phyloP scores from a whole-genome alignment of 35 echinoderm and acorn worm species.

The Lytechinus variegatus region DNA sequence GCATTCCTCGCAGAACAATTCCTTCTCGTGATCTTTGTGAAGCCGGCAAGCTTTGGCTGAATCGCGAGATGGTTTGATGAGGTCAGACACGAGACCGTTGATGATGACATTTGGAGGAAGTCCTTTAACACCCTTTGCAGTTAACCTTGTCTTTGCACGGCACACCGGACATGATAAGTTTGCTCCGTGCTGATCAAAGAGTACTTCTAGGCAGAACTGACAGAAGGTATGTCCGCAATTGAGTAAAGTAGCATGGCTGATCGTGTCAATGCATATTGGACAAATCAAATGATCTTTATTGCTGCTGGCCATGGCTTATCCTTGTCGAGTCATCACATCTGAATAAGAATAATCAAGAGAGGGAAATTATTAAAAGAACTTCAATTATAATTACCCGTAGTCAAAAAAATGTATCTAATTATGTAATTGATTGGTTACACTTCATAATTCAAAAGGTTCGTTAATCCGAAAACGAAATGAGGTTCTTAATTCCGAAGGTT shows the following conservation, averaged over 20 bases:
- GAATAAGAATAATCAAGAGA: not conserved
- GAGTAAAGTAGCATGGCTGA: not conserved
- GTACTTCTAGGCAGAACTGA: not conserved
- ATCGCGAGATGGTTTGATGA: not conserved
- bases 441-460: too few relatives aligned
- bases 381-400: too few relatives aligned
- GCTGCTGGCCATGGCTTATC: not conserved
- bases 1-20: not conserved
- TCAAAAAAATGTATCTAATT: too few relatives aligned
- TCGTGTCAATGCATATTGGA: not conserved
- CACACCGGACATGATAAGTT: not conserved
- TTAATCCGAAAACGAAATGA: too few relatives aligned
- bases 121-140: not conserved
- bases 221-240: not conserved
- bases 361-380: not conserved
- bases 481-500: too few relatives aligned
- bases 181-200: not conserved
- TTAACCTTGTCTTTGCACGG: not conserved
- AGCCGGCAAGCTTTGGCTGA: not conserved
- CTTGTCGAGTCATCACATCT: not conserved
- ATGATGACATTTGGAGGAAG: not conserved
- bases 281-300: not conserved
- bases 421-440: too few relatives aligned
- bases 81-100: not conserved
- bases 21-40: not conserved